Percentiles rank a stretch among this genome's conserved stretches.
phyloP scores from a whole-genome alignment of 2,113 vertebrate species.

The Puffinus mauretanicus region DNA sequence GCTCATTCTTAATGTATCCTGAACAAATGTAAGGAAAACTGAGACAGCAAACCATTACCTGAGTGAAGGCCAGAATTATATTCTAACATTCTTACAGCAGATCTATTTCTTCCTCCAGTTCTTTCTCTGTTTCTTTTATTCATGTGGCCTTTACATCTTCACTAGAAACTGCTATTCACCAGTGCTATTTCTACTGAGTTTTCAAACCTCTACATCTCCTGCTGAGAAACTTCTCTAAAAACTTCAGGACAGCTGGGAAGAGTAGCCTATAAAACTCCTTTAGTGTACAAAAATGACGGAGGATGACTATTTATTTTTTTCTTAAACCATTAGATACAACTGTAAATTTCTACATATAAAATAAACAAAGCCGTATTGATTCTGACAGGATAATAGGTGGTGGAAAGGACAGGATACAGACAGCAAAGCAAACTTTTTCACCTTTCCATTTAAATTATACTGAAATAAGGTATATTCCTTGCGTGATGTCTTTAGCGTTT shows the following conservation, averaged over 20 bases:
- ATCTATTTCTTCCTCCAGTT: constrained; percentile 34
- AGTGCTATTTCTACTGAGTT: constrained; percentile 33
- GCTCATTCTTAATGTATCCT: background rate
- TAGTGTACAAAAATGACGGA: background rate
- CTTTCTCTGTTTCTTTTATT: constrained; percentile 57
- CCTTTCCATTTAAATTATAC: background rate
- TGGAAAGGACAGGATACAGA: background rate
- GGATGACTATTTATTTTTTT: background rate
- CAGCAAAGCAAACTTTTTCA: background rate
- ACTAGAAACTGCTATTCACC: constrained; percentile 26
- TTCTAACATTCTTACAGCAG: constrained; percentile 41
- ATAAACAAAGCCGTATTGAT: background rate
- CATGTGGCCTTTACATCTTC: constrained; percentile 35
- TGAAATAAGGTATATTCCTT: background rate
- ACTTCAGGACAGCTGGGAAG: constrained; percentile 1
- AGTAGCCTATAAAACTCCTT: background rate
- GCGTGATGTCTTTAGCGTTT: background rate
- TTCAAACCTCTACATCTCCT: constrained; percentile 1
- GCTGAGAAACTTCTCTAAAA: constrained; percentile 51
- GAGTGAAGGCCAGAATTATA: constrained; percentile 46
- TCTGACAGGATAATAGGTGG: background rate
- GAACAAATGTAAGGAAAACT: constrained; percentile 11
- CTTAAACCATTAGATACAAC: background rate
- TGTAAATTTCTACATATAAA: background rate
- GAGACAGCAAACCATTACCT: constrained; percentile 13